Conservation (phyloP, 2,888 invertebrate genomes). For the Tillus elongatus region DNA sequence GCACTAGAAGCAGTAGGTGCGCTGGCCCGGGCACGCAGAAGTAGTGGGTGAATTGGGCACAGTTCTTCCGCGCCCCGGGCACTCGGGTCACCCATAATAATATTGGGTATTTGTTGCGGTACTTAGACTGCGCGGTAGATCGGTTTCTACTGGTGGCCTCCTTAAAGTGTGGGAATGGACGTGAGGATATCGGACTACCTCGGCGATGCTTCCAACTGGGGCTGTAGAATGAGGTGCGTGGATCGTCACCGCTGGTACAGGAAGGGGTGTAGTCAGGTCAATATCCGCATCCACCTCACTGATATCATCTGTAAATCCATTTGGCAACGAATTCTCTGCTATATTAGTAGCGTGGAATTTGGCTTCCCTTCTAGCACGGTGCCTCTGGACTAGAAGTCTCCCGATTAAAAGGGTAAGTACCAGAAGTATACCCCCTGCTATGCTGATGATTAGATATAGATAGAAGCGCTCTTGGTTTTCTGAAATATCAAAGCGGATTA, state of each 20-base stretch:
- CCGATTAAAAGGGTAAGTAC: slow-evolving; percentile 64
- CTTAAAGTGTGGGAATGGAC: slow-evolving; percentile 36
- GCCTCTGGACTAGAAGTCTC: slow-evolving; percentile 59
- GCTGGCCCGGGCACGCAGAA: slow-evolving; percentile 38
- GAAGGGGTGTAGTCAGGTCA: slow-evolving; percentile 61
- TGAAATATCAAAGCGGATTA: slow-evolving; percentile 40
- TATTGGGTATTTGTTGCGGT: slow-evolving; percentile 58
- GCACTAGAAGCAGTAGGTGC: slow-evolving; percentile 39
- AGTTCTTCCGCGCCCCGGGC: slow-evolving; percentile 33
- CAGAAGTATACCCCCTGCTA: slow-evolving; percentile 61
- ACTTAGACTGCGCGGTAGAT: slow-evolving; percentile 55
- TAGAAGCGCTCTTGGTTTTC: slow-evolving; percentile 73
- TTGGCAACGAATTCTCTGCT: slow-evolving; percentile 67
- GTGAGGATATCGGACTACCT: slow-evolving; percentile 37
- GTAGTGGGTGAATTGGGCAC: slow-evolving; percentile 29
- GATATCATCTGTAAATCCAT: slow-evolving; percentile 79
- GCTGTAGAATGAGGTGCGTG: slow-evolving; percentile 41
- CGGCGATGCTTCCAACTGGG: slow-evolving; percentile 35
- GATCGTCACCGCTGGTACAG: slow-evolving; percentile 52
- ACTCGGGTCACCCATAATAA: slow-evolving; percentile 65
- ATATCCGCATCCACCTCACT: slow-evolving; percentile 77
- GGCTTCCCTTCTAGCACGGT: slow-evolving; percentile 51
- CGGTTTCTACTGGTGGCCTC: slow-evolving; percentile 41
- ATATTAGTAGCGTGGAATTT: slow-evolving; percentile 61
- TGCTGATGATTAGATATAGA: slow-evolving; percentile 71